phyloP scores from a whole-genome alignment of 2,888 invertebrate genomes.

The Cancer borealis region DNA sequence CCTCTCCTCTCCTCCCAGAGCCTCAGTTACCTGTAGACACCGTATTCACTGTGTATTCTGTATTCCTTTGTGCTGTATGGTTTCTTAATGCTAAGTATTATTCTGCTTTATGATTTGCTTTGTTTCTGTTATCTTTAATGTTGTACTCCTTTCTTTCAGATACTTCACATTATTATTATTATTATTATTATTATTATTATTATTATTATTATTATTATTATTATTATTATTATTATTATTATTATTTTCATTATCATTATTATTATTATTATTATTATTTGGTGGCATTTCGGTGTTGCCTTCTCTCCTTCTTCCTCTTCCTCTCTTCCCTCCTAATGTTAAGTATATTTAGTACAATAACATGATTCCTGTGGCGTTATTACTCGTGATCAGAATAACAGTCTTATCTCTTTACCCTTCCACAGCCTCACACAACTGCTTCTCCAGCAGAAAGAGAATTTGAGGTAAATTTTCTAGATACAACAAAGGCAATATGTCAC shows the following conservation, averaged over 20 bases:
- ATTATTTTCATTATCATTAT: constrained; percentile 6
- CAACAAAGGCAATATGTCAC: constrained; percentile 54
- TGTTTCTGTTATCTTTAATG: not conserved
- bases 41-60: not conserved
- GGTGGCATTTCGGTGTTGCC: constrained; percentile 8
- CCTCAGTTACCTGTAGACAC: not conserved
- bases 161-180: not conserved
- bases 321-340: constrained; percentile 31
- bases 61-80: not conserved
- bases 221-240: not conserved
- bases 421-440: constrained; percentile 72
- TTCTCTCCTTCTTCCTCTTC: constrained; percentile 35
- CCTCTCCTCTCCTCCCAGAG: not conserved
- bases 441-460: constrained; percentile 72
- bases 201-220: not conserved
- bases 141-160: not conserved
- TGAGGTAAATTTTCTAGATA: constrained; percentile 70
- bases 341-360: constrained; percentile 53
- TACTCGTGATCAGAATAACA: constrained; percentile 63
- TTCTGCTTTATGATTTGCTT: not conserved
- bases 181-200: constrained; percentile 13
- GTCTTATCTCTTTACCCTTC: constrained; percentile 72
- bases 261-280: constrained; percentile 2
- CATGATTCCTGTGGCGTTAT: constrained; percentile 65
- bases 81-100: not conserved